phyloP scores from a whole-genome alignment of 2,888 invertebrate genomes.

The Agonopterix alstromeriana region DNA sequence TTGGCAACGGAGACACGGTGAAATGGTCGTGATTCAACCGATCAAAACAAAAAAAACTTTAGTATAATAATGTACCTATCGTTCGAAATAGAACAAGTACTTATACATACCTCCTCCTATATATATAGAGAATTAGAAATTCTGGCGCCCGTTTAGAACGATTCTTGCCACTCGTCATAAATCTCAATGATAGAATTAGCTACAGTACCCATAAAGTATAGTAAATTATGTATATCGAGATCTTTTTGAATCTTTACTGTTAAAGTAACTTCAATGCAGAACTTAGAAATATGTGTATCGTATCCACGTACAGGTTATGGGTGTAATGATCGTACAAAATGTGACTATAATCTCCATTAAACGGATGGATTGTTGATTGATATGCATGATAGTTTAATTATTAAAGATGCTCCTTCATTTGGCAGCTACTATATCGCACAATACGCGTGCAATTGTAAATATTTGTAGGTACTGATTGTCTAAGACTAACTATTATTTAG shows the following conservation, averaged over 20 bases:
- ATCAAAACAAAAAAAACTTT: conserved; percentile 23
- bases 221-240: conserved; percentile 7
- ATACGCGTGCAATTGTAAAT: conserved; percentile 59
- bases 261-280: conserved; percentile 1
- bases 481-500: conserved; percentile 55
- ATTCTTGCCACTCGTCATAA: not conserved
- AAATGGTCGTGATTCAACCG: conserved; percentile 22
- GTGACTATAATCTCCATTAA: conserved; percentile 60
- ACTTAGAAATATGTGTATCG: conserved; percentile 10
- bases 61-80: too few species aligned
- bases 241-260: conserved; percentile 33
- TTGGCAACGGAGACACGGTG: conserved; percentile 40
- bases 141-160: not conserved
- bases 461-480: conserved; percentile 55
- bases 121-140: not conserved
- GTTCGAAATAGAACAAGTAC: too few species aligned
- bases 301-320: conserved; percentile 13
- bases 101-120: not conserved
- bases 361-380: conserved; percentile 44
- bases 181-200: not conserved
- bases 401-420: conserved; percentile 53
- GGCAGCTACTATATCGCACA: conserved; percentile 63
- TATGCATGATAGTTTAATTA: conserved; percentile 29
- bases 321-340: conserved; percentile 64
- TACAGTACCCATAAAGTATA: not conserved